phyloP scores from a whole-genome alignment of 2,113 vertebrate species.

The Polypterus senegalus region DNA sequence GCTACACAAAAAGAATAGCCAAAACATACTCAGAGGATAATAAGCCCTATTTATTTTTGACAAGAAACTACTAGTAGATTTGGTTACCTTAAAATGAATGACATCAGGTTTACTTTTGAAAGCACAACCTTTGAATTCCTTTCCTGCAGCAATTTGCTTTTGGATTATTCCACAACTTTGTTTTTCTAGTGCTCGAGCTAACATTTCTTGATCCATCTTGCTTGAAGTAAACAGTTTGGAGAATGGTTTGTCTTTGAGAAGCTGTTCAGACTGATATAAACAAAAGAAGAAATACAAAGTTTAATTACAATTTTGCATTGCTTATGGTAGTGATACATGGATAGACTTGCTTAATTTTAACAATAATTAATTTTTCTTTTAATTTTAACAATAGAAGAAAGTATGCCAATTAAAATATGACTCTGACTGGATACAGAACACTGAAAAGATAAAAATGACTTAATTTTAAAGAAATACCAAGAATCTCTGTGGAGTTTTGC shows the following conservation, averaged over 20 bases:
- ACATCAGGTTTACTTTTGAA: constrained; percentile 75
- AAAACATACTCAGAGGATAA: too few species aligned
- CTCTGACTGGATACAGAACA: too few species aligned
- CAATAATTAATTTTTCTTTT: too few species aligned
- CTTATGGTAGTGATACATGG: too few species aligned
- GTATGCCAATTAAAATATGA: too few species aligned
- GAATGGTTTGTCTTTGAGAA: constrained; percentile 23
- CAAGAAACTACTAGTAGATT: neutral
- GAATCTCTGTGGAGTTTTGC: too few species aligned
- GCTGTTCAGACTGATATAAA: constrained; percentile 21
- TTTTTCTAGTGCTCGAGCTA: constrained; percentile 11
- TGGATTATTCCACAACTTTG: constrained; percentile 21
- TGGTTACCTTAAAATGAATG: constrained; percentile 72
- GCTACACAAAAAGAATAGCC: too few species aligned
- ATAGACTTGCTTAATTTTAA: too few species aligned
- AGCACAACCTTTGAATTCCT: constrained; percentile 40
- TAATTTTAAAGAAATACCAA: too few species aligned
- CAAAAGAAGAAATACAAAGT: neutral
- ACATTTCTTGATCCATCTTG: constrained; percentile 31
- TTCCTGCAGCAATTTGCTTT: constrained; percentile 38
- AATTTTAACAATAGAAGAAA: too few species aligned
- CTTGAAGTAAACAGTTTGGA: constrained; percentile 19
- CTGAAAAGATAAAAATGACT: too few species aligned
- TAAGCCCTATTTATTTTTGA: neutral
- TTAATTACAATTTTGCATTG: too few species aligned